Evolutionary conservation across 2,888 invertebrate species (phyloP).

Genomic region (Pseudanteris insignis): DNA sequence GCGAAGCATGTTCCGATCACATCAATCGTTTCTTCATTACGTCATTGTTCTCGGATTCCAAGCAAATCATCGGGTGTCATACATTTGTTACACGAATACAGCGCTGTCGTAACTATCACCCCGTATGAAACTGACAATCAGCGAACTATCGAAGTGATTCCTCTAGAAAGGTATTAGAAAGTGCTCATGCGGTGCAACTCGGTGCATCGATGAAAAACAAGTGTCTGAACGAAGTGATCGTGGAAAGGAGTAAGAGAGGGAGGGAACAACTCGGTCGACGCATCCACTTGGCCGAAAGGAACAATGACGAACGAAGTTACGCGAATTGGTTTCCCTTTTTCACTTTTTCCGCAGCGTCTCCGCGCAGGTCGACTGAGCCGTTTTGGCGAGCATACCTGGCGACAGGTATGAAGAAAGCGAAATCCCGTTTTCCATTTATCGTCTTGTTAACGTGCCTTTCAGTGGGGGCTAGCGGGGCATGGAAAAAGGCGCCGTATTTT

Average conservation of each 20-base stretch:
- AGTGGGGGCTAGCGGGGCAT: conserved; percentile 23
- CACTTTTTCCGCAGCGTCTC: conserved; percentile 7
- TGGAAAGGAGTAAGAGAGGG: too few relatives aligned
- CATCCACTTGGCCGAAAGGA: conserved; percentile 19
- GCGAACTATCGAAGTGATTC: too few relatives aligned
- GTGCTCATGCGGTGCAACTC: conserved; percentile 42
- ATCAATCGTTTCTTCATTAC: too few relatives aligned
- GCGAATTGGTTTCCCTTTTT: conserved; percentile 22
- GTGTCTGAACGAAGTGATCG: too few relatives aligned
- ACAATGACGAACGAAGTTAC: conserved; percentile 10
- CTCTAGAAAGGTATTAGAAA: conserved; percentile 48
- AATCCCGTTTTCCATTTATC: conserved; percentile 43
- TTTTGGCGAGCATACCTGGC: conserved; percentile 38
- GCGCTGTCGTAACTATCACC: too few relatives aligned
- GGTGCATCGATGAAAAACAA: too few relatives aligned
- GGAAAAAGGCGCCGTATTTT: conserved; percentile 42
- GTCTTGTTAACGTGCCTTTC: conserved; percentile 45
- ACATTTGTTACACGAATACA: too few relatives aligned
- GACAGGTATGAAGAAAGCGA: conserved; percentile 45
- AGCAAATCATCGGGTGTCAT: conserved; percentile 1
- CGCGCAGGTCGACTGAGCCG: conserved; percentile 3
- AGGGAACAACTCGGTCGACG: too few relatives aligned
- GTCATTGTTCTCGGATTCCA: background rate
- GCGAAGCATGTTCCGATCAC: too few relatives aligned
- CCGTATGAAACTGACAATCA: too few relatives aligned